Evolutionary conservation across 2,888 invertebrate genomes (phyloP).

Genomic region (Trachelus tabidus): DNA sequence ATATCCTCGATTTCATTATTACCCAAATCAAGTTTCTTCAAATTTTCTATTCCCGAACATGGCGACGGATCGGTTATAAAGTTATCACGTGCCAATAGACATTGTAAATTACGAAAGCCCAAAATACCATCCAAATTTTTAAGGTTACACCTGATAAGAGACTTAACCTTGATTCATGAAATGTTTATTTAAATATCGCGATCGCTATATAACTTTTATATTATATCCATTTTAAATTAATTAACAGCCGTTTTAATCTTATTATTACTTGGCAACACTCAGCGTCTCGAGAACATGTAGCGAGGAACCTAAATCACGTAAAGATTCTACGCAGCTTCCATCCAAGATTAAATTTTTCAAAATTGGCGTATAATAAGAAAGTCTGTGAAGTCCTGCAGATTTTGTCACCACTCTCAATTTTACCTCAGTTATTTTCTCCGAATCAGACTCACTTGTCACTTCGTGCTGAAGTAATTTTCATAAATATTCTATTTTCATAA

Average conservation of each 20-base stretch:
- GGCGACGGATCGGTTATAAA: slow-evolving; percentile 24
- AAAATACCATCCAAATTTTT: slow-evolving; percentile 28
- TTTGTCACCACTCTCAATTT: slow-evolving; percentile 28
- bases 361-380: slow-evolving; percentile 28
- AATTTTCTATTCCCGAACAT: slow-evolving; percentile 26
- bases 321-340: slow-evolving; percentile 30
- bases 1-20: slow-evolving; percentile 24
- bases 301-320: slow-evolving; percentile 31
- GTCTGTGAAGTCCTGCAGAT: slow-evolving; percentile 33
- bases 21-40: slow-evolving; percentile 21
- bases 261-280: slow-evolving; percentile 25
- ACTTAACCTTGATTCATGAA: neutral
- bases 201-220: neutral
- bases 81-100: slow-evolving; percentile 26
- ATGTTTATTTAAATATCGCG: neutral
- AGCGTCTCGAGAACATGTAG: slow-evolving; percentile 21
- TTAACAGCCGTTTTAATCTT: neutral
- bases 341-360: slow-evolving; percentile 27
- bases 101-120: slow-evolving; percentile 24
- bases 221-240: neutral
- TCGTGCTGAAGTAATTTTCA: slow-evolving; percentile 9
- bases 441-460: slow-evolving; percentile 25
- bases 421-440: slow-evolving; percentile 14
- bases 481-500: neutral
- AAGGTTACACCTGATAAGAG: slow-evolving; percentile 23